Conservation (phyloP, 2,797 vertebrate genomes). For the Danio kyathit region DNA sequence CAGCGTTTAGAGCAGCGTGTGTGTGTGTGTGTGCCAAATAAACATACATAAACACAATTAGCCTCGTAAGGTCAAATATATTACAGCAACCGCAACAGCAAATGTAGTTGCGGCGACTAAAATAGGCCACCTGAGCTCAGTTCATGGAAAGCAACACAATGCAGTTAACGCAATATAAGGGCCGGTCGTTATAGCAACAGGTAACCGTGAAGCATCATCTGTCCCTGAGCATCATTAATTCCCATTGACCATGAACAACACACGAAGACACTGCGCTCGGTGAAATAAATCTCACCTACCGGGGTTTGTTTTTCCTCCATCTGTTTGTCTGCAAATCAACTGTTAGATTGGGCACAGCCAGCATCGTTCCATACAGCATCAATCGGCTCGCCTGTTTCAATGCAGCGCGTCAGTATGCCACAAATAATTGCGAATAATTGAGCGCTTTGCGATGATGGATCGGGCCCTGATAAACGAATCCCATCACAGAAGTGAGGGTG, state of each 20-base stretch:
- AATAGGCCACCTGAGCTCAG: slow-evolving; percentile 53
- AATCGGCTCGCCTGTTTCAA: not conserved
- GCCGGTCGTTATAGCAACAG: slow-evolving; percentile 60
- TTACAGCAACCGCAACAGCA: not conserved
- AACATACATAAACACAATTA: slow-evolving; percentile 11
- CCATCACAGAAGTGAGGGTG: slow-evolving; percentile 5
- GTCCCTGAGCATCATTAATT: slow-evolving; percentile 56
- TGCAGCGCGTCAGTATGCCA: not conserved
- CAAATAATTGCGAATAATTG: slow-evolving; percentile 11
- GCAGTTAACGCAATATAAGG: slow-evolving; percentile 45
- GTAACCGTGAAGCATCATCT: slow-evolving; percentile 58
- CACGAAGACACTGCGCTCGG: not conserved
- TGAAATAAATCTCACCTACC: not conserved
- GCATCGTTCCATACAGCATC: not conserved
- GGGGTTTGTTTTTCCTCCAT: not conserved
- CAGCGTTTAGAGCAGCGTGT: not conserved
- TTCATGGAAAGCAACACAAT: slow-evolving; percentile 27
- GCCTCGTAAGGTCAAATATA: slow-evolving; percentile 20
- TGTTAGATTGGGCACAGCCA: not conserved
- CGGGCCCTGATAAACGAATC: slow-evolving; percentile 32
- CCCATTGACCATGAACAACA: slow-evolving; percentile 39
- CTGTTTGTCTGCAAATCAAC: not conserved
- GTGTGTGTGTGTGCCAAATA: not conserved
- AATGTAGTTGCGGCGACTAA: slow-evolving; percentile 10
- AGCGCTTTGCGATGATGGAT: slow-evolving; percentile 15